These are phyloP conservation scores for Scaptomyza flava DNA, from an alignment of 2,888 invertebrate genomes.

Conservation along the genomic window DNA sequence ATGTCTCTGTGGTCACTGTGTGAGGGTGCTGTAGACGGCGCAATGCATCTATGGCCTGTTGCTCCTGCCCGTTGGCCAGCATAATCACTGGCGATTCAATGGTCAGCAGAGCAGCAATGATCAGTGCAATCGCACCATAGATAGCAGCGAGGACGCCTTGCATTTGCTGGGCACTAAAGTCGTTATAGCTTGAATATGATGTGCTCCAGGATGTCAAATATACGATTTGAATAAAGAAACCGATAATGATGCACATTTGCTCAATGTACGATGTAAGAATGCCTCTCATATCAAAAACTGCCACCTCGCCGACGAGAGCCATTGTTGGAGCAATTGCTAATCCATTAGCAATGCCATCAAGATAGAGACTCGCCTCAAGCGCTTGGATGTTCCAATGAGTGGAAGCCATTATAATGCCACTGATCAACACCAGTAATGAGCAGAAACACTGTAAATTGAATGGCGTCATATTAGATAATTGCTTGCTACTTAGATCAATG, in stretches of 20 bases:
- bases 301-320: slow-evolving; percentile 74
- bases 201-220: slow-evolving; percentile 37
- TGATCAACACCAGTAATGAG: slow-evolving; percentile 64
- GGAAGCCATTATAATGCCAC: slow-evolving; percentile 64
- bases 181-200: not conserved
- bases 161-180: slow-evolving; percentile 54
- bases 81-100: slow-evolving; percentile 78
- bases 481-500: not conserved
- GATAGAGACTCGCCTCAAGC: slow-evolving; percentile 65
- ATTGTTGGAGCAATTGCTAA: slow-evolving; percentile 73
- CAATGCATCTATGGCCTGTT: slow-evolving; percentile 69
- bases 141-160: slow-evolving; percentile 65
- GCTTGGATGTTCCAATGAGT: slow-evolving; percentile 28
- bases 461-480: not conserved
- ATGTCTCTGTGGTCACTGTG: slow-evolving; percentile 65
- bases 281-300: slow-evolving; percentile 66
- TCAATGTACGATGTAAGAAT: slow-evolving; percentile 49
- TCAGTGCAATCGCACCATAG: slow-evolving; percentile 58
- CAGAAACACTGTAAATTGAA: slow-evolving; percentile 50
- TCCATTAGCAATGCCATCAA: slow-evolving; percentile 81
- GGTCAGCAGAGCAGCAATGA: slow-evolving; percentile 41
- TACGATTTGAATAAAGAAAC: slow-evolving; percentile 68
- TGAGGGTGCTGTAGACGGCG: slow-evolving; percentile 71
- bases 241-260: slow-evolving; percentile 52
- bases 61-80: slow-evolving; percentile 68